Evolutionary conservation across 2,797 vertebrate genomes (phyloP), one percentile per base, ranked within the genome.

Genomic region (Chaetodon trifasciatus): DNA sequence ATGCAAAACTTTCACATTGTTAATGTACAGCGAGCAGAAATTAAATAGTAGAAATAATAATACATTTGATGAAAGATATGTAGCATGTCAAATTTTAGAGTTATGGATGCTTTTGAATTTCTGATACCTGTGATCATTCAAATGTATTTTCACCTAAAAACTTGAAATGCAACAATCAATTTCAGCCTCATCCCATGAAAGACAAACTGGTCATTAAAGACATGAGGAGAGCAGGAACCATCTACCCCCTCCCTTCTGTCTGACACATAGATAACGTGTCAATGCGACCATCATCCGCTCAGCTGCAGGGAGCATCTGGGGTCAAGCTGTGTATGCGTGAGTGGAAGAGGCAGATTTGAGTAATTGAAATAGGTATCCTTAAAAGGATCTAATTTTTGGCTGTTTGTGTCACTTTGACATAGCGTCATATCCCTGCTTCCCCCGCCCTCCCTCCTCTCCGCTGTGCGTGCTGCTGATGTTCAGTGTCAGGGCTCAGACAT

Each of bases 401-500:
- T 83, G 24, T 50, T 28, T 68, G 11, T 85, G 57, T 80, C 65
- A 78, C 72, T 81, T 80, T 85, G 81, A 83, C 78, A 76, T 46
- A 66, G 57, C 50, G 70, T 74, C 47, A 74, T 86, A 74, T 67
- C 7, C 39, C 61, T 78, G 37, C 60, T 75, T 63, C 76, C 49
- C 21, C 12, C 15, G 19, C 66, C 52, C 61, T 44, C 70, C 78
- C 60, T 52, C 50, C 28, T 75, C 46, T 62, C 39, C 0, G 2
- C 52, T 61, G 46, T 70, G 67, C 85, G 71, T 73, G 63, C 77
- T 61, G 81, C 84, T 86, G 80, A 83, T 85, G 83, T 82, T 93
- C 73, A 85, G 68, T 74, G 75, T 79, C 35, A 2, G 53, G 56
- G 77, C 82, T 88, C 63, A 82, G 84, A 70, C 89, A 93, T 96